Conservation (phyloP, 2,888 invertebrate genomes). For the Troides helena region DNA sequence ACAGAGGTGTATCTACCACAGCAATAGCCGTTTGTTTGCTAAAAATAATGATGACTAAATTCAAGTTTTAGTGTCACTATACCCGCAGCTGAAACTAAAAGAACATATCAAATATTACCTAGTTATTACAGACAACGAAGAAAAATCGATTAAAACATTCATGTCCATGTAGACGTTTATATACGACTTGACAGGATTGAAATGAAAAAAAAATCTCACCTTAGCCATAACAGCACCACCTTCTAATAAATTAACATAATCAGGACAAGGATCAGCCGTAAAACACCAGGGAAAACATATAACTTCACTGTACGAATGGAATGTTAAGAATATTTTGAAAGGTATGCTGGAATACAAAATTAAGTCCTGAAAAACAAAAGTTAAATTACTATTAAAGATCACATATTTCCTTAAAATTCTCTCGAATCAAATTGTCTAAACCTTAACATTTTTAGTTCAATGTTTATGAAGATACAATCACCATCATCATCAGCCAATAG, state of each 20-base stretch:
- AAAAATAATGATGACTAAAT: neutral
- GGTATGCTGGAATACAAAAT: conserved; percentile 66
- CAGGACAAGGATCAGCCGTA: conserved; percentile 62
- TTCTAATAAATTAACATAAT: conserved; percentile 68
- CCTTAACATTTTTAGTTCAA: no score
- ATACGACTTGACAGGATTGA: no score
- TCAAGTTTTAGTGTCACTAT: neutral
- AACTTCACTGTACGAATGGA: conserved; percentile 67
- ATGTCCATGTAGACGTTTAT: no score
- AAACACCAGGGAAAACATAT: conserved; percentile 72
- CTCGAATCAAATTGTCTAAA: no score
- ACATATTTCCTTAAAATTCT: neutral
- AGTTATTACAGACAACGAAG: no score
- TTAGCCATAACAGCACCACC: conserved; percentile 69
- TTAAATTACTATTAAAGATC: neutral
- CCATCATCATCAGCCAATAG: no score
- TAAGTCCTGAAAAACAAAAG: conserved; percentile 54
- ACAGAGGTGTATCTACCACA: no score
- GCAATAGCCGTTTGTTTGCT: no score
- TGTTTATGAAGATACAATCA: no score
- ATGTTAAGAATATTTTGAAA: conserved; percentile 68
- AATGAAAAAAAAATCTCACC: conserved; percentile 40
- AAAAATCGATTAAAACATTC: no score
- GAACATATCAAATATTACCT: no score
- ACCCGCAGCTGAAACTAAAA: neutral